These are phyloP conservation scores for Sebastes baramenuke DNA, from an alignment of 2,797 vertebrate species.

Conservation along the genomic window DNA sequence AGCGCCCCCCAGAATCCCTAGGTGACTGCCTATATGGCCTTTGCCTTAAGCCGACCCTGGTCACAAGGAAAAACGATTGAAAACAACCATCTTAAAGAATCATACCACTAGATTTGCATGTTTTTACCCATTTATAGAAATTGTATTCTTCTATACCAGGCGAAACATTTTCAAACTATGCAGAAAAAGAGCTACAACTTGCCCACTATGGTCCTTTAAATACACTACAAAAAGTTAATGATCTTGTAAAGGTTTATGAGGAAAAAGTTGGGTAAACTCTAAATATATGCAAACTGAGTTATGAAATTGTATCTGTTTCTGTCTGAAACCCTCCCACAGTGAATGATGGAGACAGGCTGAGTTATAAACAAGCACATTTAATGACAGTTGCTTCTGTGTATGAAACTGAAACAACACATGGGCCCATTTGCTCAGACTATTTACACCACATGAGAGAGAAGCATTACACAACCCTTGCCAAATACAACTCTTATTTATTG, in stretches of 20 bases:
- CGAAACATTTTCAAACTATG: no score
- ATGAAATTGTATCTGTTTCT: constrained; percentile 12
- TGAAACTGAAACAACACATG: constrained; percentile 62
- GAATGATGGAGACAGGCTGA: constrained; percentile 48
- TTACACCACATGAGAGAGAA: constrained; percentile 39
- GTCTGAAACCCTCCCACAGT: constrained; percentile 13
- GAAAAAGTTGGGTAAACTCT: not conserved
- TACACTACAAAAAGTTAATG: no score
- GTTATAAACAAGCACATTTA: constrained; percentile 71
- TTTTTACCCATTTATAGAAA: not conserved
- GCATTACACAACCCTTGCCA: constrained; percentile 40
- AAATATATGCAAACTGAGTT: constrained; percentile 9
- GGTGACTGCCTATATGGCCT: no score
- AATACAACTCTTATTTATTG: constrained; percentile 65
- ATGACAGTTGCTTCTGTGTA: constrained; percentile 52
- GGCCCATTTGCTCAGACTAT: constrained; percentile 39
- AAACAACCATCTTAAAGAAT: not conserved
- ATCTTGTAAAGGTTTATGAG: not conserved
- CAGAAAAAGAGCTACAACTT: no score
- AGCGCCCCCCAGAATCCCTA: no score
- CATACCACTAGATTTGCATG: not conserved
- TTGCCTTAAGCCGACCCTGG: no score
- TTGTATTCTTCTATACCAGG: no score
- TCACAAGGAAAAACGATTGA: not conserved
- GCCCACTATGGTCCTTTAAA: no score